These are phyloP conservation scores for Antedon mediterranea DNA, from an alignment of 53 echinoderm and acorn worm genomes.

Conservation along the genomic window DNA sequence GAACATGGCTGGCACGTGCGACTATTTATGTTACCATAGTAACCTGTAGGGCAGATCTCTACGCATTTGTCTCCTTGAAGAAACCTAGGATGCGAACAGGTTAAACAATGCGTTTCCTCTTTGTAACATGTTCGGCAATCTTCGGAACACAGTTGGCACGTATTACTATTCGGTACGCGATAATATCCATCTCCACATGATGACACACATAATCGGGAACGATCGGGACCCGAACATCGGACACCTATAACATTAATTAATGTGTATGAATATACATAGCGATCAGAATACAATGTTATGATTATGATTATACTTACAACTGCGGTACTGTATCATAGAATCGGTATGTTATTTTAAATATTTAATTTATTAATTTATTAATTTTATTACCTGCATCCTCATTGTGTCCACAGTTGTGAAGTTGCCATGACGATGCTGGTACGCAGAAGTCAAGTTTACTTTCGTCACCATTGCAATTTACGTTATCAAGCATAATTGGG, in stretches of 20 bases:
- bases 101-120: slow-evolving; percentile 36
- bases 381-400: slow-evolving; percentile 73
- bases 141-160: slow-evolving; percentile 58
- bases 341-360: not conserved
- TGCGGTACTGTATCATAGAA: too few relatives aligned
- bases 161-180: slow-evolving; percentile 23
- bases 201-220: slow-evolving; percentile 54
- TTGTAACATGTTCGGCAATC: slow-evolving; percentile 56
- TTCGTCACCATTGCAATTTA: slow-evolving; percentile 57
- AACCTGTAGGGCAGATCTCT: slow-evolving; percentile 51
- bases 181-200: slow-evolving; percentile 72
- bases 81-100: slow-evolving; percentile 65
- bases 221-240: slow-evolving; percentile 76
- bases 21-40: slow-evolving; percentile 34
- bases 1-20: slow-evolving; percentile 50
- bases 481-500: slow-evolving; percentile 52
- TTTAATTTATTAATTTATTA: not conserved
- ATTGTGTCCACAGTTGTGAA: slow-evolving; percentile 64
- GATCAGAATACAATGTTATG: too few relatives aligned
- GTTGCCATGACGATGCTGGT: slow-evolving; percentile 42
- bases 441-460: slow-evolving; percentile 54
- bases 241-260: slow-evolving; percentile 23
- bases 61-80: slow-evolving; percentile 44
- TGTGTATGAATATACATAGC: not conserved
- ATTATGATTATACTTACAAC: too few relatives aligned